Evolutionary conservation across 2,797 vertebrate species (phyloP).

Genomic region (Neosilurus hyrtlii): DNA sequence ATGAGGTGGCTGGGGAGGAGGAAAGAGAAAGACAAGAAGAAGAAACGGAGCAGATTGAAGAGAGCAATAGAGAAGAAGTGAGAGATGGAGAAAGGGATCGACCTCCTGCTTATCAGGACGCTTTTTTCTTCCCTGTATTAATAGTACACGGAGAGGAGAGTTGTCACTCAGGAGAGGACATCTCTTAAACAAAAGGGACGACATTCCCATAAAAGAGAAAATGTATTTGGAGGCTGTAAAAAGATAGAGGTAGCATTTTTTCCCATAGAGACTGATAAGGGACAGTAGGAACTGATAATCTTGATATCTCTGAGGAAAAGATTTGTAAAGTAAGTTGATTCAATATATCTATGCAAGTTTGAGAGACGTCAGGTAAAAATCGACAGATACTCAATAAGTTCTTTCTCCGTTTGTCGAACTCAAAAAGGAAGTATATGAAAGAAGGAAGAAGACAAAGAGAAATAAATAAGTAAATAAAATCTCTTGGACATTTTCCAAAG

Average conservation of each 20-base stretch:
- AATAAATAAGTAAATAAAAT: constrained; percentile 12
- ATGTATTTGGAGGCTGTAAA: not conserved
- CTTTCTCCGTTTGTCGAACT: constrained; percentile 1
- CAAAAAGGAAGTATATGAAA: constrained; percentile 16
- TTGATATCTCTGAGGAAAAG: not conserved
- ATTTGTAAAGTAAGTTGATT: not conserved
- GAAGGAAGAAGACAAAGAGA: not conserved
- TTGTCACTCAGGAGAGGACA: constrained; percentile 76
- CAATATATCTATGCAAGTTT: constrained; percentile 37
- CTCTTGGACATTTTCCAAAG: not conserved
- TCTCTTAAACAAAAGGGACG: constrained; percentile 58
- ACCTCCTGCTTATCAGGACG: constrained; percentile 77
- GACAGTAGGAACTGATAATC: not conserved
- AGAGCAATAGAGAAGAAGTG: constrained; percentile 59
- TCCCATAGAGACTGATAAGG: not conserved
- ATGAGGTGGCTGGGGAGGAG: constrained; percentile 51
- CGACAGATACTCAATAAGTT: not conserved
- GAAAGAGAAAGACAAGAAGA: constrained; percentile 55
- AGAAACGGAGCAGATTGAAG: constrained; percentile 62
- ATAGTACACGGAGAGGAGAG: constrained; percentile 81
- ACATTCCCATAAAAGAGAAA: constrained; percentile 10
- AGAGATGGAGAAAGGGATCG: constrained; percentile 69
- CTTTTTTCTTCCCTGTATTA: constrained; percentile 79
- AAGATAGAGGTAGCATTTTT: not conserved
- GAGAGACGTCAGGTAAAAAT: constrained; percentile 20